A percentile compares a stretch with the other conserved stretches of the same genome.
Evolutionary conservation across 2,797 vertebrate species (phyloP).

Genomic region (Spinus pinus): DNA sequence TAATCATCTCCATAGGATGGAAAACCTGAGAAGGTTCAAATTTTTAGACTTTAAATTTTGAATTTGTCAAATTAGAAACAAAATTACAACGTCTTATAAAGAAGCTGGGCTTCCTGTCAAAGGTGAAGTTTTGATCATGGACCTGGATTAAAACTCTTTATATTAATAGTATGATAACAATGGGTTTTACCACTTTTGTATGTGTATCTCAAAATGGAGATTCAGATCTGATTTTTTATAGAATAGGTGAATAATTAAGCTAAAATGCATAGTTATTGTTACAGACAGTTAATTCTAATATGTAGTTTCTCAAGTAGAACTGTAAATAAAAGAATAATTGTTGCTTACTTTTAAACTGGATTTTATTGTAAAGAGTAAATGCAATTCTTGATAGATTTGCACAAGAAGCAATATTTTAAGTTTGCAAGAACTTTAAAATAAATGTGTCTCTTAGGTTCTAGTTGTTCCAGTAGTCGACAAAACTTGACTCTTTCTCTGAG

Average conservation of each 20-base stretch:
- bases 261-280: not conserved
- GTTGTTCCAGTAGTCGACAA: slow-evolving; percentile 81
- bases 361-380: not conserved
- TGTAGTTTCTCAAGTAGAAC: not conserved
- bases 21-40: not conserved
- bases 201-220: not conserved
- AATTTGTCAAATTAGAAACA: not conserved
- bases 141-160: not conserved
- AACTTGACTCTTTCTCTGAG: slow-evolving; percentile 86
- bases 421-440: not conserved
- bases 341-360: not conserved
- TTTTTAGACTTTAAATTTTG: not conserved
- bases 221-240: not conserved
- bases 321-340: not conserved
- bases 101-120: not conserved
- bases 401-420: not conserved
- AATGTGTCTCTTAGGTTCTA: slow-evolving; percentile 75
- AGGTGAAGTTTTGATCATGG: not conserved
- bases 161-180: not conserved
- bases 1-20: not conserved
- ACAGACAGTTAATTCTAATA: not conserved
- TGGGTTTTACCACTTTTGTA: not conserved
- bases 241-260: not conserved
- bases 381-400: not conserved
- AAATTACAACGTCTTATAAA: not conserved